phyloP scores from a whole-genome alignment of 2,888 invertebrate species.

The Sinotaia quadrata region DNA sequence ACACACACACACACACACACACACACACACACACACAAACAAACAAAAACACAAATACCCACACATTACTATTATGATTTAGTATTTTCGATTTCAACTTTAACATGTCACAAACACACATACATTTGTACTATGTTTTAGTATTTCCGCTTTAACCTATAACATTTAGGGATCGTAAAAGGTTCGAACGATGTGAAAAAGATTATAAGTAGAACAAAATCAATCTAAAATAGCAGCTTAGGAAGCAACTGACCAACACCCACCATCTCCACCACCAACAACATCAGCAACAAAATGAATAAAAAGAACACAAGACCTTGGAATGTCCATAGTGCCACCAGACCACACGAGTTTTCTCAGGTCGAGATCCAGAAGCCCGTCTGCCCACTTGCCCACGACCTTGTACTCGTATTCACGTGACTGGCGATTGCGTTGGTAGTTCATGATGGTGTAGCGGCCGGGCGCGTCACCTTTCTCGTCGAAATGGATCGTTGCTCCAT shows the following conservation, averaged over 20 bases:
- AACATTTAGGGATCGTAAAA: too few species aligned
- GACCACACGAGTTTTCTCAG: slow-evolving; percentile 71
- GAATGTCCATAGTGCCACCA: slow-evolving; percentile 66
- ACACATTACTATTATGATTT: too few species aligned
- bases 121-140: too few species aligned
- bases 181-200: too few species aligned
- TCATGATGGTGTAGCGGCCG: slow-evolving; percentile 74
- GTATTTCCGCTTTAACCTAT: too few species aligned
- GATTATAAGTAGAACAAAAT: too few species aligned
- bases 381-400: slow-evolving; percentile 76
- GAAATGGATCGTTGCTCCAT: slow-evolving; percentile 79
- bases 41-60: not conserved
- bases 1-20: not conserved
- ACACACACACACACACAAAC: not conserved
- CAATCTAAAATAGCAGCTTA: too few species aligned
- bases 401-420: slow-evolving; percentile 65
- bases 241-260: too few species aligned
- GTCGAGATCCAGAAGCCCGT: slow-evolving; percentile 66
- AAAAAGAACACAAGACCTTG: slow-evolving; percentile 69
- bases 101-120: too few species aligned
- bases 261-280: too few species aligned
- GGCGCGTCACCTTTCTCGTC: slow-evolving; percentile 72
- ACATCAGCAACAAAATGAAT: too few species aligned
- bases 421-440: slow-evolving; percentile 70
- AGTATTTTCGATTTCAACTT: too few species aligned